These are phyloP conservation scores for Platorchestia sp. DNA, from an alignment of 1,140 invertebrate genomes.

Conservation along the genomic window DNA sequence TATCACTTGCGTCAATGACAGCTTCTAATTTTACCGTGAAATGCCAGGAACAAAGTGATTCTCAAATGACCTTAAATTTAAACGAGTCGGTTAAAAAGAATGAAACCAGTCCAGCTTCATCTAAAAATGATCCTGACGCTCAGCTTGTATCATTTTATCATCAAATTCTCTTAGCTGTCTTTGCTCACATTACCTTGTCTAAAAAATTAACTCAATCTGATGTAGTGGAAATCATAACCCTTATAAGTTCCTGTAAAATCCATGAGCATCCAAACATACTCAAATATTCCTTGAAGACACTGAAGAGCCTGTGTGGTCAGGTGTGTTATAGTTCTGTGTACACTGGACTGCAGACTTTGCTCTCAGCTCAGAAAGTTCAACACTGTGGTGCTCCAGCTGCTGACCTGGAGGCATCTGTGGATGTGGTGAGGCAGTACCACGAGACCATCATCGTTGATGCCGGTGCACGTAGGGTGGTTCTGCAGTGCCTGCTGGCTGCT, in stretches of 20 bases:
- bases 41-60: neutral
- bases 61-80: neutral
- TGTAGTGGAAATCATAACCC: neutral
- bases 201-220: neutral
- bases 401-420: neutral
- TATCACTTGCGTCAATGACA: neutral
- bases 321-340: constrained; percentile 38
- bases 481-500: neutral
- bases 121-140: neutral
- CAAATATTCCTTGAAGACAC: constrained; percentile 20
- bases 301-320: constrained; percentile 22
- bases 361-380: neutral
- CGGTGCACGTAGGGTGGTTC: neutral
- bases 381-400: neutral
- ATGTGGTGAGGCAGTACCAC: constrained; percentile 12
- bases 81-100: neutral
- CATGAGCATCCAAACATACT: constrained; percentile 15
- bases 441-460: constrained; percentile 14
- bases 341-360: constrained; percentile 43
- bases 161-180: constrained; percentile 17
- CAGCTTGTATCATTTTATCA: constrained; percentile 40
- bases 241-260: neutral
- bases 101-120: neutral
- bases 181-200: neutral
- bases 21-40: neutral